Evolutionary conservation across 2,888 invertebrate species (phyloP), one percentile per base, ranked within the genome.

Genomic region (Phasia obesa): DNA sequence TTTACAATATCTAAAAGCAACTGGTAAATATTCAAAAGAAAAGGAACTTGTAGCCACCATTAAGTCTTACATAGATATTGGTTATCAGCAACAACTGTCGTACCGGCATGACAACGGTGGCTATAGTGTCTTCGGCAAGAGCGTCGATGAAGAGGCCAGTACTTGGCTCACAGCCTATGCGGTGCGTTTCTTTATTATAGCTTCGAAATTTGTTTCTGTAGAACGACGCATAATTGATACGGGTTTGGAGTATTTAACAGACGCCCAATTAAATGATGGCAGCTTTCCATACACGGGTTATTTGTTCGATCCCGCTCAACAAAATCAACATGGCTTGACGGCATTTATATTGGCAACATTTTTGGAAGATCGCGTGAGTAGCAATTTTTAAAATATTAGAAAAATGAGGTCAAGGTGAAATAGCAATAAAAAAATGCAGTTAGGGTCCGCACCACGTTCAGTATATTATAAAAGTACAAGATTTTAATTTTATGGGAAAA

Each of bases 151-250:
- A 0, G 89, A 92, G 0, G 94, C 96, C 0, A 96, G 96, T 35
- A 93, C 93, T 0, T 95, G 95, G 96, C 91, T 97, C 81, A 97
- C 97, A 2, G 97, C 97, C 0, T 97, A 97, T 89, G 96, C 96
- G 0, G 93, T 94, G 0, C 93, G 95, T 85, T 94, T 96, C 0
- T 96, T 97, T 90, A 93, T 93, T 71, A 94, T 95, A 90, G 96
- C 96, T 0, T 92, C 92, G 31, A 91, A 92, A 17, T 94, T 94
- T 88, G 95, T 96, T 15, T 17, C 59, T 2, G 92, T 94, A 94
- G 97, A 97, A 82, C 92, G 93, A 49, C 91, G 91, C 65, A 93
- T 96, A 5, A 93, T 97, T 64, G 91, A 92, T 11, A 92, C 93
- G 42, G 94, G 95, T 4, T 90, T 97, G 9, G 92, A 93, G 51